These are phyloP conservation scores for Macrostomum lignano DNA, from an alignment of 1,140 invertebrate species.

Conservation along the genomic window DNA sequence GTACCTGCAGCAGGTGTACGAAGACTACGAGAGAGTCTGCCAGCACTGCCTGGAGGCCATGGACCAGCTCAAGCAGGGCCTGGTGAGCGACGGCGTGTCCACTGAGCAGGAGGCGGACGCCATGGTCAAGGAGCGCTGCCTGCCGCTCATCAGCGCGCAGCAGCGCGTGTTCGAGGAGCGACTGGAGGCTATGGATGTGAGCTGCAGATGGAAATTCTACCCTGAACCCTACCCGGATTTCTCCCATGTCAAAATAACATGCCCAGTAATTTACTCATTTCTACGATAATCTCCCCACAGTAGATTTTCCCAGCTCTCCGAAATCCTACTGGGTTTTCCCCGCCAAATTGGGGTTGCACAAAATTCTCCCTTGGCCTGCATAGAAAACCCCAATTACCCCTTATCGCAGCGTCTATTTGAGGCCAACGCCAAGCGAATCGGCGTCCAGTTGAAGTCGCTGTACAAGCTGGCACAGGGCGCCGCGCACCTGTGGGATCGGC, in stretches of 20 bases:
- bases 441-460: constrained; percentile 12
- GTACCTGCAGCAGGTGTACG: too few species aligned
- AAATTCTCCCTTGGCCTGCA: neutral
- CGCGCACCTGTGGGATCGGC: constrained; percentile 25
- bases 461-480: constrained; percentile 22
- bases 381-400: neutral
- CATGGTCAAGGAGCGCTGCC: constrained; percentile 15
- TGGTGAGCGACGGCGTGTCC: too few species aligned
- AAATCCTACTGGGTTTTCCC: neutral
- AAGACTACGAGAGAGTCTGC: too few species aligned
- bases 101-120: constrained; percentile 11
- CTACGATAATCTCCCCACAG: neutral
- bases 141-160: constrained; percentile 19
- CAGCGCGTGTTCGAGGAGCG: constrained; percentile 18
- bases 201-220: too few species aligned
- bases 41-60: too few species aligned
- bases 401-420: neutral
- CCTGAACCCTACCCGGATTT: too few species aligned
- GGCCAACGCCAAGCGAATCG: neutral
- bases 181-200: constrained; percentile 15
- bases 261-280: neutral
- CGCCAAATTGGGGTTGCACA: neutral
- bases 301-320: neutral
- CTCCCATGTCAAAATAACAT: neutral
- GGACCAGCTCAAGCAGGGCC: too few species aligned